phyloP scores from a whole-genome alignment of 2,113 vertebrate genomes.

The Menidia beryllina region DNA sequence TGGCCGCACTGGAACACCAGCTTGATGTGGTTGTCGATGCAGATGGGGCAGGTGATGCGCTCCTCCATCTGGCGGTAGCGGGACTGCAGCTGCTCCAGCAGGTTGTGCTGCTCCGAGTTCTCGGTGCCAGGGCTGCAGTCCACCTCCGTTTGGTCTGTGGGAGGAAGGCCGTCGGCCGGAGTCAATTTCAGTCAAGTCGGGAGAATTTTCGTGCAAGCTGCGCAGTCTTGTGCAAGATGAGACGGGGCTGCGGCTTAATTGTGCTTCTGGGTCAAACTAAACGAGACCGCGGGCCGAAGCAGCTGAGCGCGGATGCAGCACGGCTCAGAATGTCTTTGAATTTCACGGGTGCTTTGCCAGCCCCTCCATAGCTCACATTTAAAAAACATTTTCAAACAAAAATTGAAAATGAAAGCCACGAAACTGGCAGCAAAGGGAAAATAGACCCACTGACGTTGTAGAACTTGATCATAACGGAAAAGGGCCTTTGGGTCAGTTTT shows the following conservation, averaged over 20 bases:
- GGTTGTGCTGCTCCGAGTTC: slow-evolving; percentile 89
- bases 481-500: neutral
- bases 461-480: neutral
- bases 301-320: neutral
- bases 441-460: too few species aligned
- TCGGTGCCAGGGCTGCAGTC: slow-evolving; percentile 84
- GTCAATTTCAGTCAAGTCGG: neutral
- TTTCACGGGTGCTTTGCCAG: neutral
- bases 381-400: neutral
- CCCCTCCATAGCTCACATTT: neutral
- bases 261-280: neutral
- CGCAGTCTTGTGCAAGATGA: slow-evolving; percentile 14
- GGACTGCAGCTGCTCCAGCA: slow-evolving; percentile 97
- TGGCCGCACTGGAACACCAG: slow-evolving; percentile 98
- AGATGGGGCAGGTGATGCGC: slow-evolving; percentile 98
- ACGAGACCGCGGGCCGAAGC: neutral
- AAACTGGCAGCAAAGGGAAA: too few species aligned
- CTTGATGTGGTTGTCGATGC: slow-evolving; percentile 98
- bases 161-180: neutral
- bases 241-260: neutral
- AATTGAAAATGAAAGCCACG: too few species aligned
- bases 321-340: neutral
- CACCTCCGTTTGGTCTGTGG: slow-evolving; percentile 94
- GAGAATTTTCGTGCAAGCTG: slow-evolving; percentile 1
- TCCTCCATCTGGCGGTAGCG: slow-evolving; percentile 99